Conservation (phyloP, 1,140 invertebrate species). For the Harpegnathos saltator region DNA sequence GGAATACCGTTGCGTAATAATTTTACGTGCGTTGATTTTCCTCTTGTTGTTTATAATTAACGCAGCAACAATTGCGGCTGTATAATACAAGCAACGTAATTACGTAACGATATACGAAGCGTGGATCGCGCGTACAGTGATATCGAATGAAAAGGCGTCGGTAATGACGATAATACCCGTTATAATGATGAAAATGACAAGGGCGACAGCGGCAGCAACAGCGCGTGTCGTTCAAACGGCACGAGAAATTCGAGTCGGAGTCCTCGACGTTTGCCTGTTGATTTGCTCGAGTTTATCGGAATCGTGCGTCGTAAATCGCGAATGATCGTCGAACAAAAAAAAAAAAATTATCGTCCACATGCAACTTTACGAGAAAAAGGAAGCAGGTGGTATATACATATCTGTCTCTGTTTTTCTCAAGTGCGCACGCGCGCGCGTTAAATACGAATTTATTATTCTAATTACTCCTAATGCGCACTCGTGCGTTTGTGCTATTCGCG, state of each 20-base stretch:
- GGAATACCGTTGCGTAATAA: slow-evolving; percentile 35
- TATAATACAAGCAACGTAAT: slow-evolving; percentile 21
- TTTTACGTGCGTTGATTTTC: slow-evolving; percentile 33
- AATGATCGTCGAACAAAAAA: no score
- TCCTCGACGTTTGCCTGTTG: no score
- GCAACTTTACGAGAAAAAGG: no score
- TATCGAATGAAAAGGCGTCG: slow-evolving; percentile 4
- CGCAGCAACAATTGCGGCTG: slow-evolving; percentile 39
- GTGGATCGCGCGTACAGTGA: slow-evolving; percentile 4
- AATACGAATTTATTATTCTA: not conserved
- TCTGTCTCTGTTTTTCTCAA: no score
- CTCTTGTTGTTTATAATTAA: slow-evolving; percentile 53
- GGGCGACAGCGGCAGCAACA: no score
- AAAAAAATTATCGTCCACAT: no score
- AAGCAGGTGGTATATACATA: no score
- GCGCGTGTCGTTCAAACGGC: no score
- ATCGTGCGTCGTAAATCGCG: no score
- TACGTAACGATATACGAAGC: slow-evolving; percentile 19
- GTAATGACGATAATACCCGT: not conserved
- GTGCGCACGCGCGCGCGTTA: no score
- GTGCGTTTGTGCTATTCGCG: not conserved
- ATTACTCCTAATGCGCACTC: not conserved
- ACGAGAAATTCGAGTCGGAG: no score
- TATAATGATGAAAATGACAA: not conserved
- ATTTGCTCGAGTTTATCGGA: no score